Conservation (phyloP, 37 sponge, comb jelly and placozoan genomes). For the Spongia lamella region DNA sequence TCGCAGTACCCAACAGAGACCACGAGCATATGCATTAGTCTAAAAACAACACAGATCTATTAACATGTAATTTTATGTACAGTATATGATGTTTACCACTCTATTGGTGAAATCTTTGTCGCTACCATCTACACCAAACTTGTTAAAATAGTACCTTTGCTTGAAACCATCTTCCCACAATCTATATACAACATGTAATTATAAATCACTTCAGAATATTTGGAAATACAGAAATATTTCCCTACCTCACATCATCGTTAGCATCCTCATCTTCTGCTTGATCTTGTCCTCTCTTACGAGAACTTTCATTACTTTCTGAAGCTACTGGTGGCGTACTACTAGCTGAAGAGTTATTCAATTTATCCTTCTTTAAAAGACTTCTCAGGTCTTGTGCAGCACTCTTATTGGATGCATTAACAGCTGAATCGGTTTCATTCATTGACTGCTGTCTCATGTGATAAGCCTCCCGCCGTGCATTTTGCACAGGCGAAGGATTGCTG, state of each 20-base stretch:
- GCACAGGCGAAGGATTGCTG: constrained; percentile 25
- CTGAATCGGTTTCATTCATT: background rate
- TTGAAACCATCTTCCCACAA: constrained; percentile 99
- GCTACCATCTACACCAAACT: constrained; percentile 83
- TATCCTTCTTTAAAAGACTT: constrained; percentile 7
- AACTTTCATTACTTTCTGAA: background rate
- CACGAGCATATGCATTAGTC: constrained; percentile 80
- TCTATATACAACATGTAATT: background rate
- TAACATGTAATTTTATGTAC: background rate
- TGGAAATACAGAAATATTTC: background rate
- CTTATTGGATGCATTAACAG: constrained; percentile 33
- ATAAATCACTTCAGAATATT: background rate
- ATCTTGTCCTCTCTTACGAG: background rate
- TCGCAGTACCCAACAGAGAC: constrained; percentile 96
- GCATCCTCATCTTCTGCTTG: constrained; percentile 29
- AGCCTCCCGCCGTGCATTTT: constrained; percentile 63
- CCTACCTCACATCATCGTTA: constrained; percentile 39
- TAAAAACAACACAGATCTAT: constrained; percentile 22
- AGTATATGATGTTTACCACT: constrained; percentile 40
- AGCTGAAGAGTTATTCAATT: background rate
- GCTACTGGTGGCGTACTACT: background rate
- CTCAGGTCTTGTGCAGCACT: constrained; percentile 56
- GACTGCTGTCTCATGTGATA: constrained; percentile 57
- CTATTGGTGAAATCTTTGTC: constrained; percentile 70
- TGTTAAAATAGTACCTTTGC: constrained; percentile 90